Conservation (phyloP, 1,140 invertebrate species). For the Stegodyphus dumicola region DNA sequence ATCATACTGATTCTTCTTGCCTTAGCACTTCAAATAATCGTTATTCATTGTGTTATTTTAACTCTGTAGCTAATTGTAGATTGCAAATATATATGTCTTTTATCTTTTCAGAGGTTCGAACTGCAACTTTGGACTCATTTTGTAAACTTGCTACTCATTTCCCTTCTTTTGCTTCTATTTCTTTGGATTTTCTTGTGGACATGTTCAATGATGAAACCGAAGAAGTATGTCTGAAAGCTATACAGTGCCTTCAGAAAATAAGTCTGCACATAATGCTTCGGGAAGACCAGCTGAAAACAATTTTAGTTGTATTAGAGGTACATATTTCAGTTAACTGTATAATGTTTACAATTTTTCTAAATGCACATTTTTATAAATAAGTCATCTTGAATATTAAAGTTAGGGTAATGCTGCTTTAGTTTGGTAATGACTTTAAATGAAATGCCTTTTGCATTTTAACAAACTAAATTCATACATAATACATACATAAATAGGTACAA, state of each 20-base stretch:
- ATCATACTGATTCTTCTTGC: no score
- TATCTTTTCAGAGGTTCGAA: constrained; percentile 82
- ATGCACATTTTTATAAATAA: no score
- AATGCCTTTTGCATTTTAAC: no score
- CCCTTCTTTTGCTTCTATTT: constrained; percentile 84
- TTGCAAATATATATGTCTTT: neutral
- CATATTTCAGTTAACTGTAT: neutral
- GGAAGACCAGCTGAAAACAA: constrained; percentile 96
- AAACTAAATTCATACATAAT: no score
- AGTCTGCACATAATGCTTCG: constrained; percentile 87
- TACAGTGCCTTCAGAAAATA: constrained; percentile 90
- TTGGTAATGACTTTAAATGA: no score
- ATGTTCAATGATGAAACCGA: constrained; percentile 99
- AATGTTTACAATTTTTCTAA: no score
- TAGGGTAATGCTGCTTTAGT: no score
- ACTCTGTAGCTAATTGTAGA: no score
- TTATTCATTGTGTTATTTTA: no score
- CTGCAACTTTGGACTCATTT: constrained; percentile 92
- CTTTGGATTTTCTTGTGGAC: constrained; percentile 96
- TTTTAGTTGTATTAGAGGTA: constrained; percentile 88
- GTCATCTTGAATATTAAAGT: no score
- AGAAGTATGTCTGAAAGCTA: constrained; percentile 91
- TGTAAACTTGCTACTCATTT: constrained; percentile 89
- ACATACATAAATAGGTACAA: no score
- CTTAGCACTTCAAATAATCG: no score